Evolutionary conservation across 2,888 invertebrate species (phyloP).

Genomic region (Syritta pipiens): DNA sequence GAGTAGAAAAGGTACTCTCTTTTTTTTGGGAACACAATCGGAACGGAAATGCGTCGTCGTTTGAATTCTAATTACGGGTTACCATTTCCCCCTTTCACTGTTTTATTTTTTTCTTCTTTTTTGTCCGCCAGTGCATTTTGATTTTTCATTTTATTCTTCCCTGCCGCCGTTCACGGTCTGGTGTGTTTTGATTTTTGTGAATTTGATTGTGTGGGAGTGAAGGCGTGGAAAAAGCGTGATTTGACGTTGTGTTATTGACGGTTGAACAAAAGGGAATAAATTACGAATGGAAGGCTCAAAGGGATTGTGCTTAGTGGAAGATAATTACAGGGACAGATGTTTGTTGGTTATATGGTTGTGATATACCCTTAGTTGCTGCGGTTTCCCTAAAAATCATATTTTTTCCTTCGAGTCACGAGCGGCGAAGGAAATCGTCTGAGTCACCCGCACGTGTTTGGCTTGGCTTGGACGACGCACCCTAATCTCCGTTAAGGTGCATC

Average conservation of each 20-base stretch:
- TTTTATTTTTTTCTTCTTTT: slow-evolving; percentile 12
- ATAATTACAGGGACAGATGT: slow-evolving; percentile 56
- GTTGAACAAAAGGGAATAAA: slow-evolving; percentile 36
- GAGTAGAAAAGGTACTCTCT: slow-evolving; percentile 11
- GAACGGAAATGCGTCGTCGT: slow-evolving; percentile 63
- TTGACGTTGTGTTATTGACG: slow-evolving; percentile 61
- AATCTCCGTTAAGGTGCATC: slow-evolving; percentile 16
- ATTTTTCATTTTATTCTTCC: slow-evolving; percentile 4
- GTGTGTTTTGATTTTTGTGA: slow-evolving; percentile 59
- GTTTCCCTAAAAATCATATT: background rate
- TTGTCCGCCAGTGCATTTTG: background rate
- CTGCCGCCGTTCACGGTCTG: slow-evolving; percentile 43
- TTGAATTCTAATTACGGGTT: slow-evolving; percentile 61
- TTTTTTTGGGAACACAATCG: slow-evolving; percentile 1
- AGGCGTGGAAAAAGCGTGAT: slow-evolving; percentile 28
- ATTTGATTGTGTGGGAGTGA: slow-evolving; percentile 63
- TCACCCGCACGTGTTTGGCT: too few relatives aligned
- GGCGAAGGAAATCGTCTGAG: background rate
- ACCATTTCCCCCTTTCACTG: slow-evolving; percentile 29
- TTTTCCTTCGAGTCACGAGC: background rate
- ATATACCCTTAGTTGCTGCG: background rate
- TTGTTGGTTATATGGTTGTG: slow-evolving; percentile 5
- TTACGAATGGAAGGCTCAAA: background rate
- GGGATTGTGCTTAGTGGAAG: background rate
- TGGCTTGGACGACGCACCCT: slow-evolving; percentile 5